phyloP scores from a whole-genome alignment of 2,113 vertebrate species.

The Madoqua kirkii region DNA sequence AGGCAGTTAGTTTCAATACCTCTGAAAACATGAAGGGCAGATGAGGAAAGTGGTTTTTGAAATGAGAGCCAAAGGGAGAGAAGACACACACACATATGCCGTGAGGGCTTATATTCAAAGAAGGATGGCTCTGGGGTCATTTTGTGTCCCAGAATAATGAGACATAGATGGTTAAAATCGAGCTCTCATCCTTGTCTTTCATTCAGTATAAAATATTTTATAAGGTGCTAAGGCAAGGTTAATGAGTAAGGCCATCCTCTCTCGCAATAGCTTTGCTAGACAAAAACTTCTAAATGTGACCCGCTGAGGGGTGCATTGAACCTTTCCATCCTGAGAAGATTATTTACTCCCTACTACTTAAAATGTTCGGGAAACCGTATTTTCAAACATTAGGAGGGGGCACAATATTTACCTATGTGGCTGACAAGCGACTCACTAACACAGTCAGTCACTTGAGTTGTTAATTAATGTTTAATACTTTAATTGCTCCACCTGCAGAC shows the following conservation, averaged over 20 bases:
- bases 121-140: background rate
- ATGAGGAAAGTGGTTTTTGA: background rate
- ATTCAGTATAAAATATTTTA: background rate
- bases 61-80: background rate
- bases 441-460: constrained; percentile 55
- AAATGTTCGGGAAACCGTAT: constrained; percentile 37
- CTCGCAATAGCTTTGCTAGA: background rate
- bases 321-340: background rate
- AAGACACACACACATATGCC: background rate
- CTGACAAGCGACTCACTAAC: constrained; percentile 47
- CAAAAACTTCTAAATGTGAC: background rate
- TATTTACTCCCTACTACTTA: background rate
- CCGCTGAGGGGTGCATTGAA: background rate
- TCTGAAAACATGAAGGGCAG: background rate
- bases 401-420: constrained; percentile 64
- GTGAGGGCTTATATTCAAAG: background rate
- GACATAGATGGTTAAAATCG: background rate
- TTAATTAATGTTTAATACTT: constrained; percentile 72
- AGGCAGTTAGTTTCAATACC: background rate
- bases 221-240: background rate
- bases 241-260: background rate
- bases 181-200: background rate
- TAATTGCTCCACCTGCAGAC: constrained; percentile 72
- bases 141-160: background rate
- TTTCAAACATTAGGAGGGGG: constrained; percentile 47